Conservation (phyloP, 2,888 invertebrate species). For the Torymus tubicola region DNA sequence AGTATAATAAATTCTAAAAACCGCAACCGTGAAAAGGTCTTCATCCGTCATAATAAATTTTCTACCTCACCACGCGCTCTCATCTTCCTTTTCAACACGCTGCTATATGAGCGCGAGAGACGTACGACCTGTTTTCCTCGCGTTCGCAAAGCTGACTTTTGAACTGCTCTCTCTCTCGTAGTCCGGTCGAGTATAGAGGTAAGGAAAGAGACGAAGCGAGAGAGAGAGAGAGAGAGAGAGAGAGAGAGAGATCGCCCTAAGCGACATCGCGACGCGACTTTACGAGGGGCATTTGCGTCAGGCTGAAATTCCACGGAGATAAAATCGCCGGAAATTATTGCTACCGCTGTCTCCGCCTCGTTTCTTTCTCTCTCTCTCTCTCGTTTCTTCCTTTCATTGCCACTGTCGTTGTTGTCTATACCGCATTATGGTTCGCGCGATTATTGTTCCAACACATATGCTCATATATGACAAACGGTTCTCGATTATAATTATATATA, state of each 20-base stretch:
- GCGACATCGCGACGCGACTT: conserved; percentile 68
- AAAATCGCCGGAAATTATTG: conserved; percentile 70
- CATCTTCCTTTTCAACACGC: conserved; percentile 29
- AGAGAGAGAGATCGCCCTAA: conserved; percentile 57
- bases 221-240: not conserved
- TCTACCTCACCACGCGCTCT: not conserved
- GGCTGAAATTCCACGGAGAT: conserved; percentile 68
- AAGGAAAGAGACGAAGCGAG: not conserved
- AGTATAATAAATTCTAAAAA: no score
- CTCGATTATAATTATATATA: no score
- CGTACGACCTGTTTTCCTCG: conserved; percentile 43
- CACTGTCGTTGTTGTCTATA: not conserved
- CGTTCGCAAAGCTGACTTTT: conserved; percentile 46
- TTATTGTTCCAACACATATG: no score
- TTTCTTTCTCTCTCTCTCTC: conserved; percentile 18
- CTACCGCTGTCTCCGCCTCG: conserved; percentile 61
- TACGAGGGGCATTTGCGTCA: conserved; percentile 69
- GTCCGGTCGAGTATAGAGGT: conserved; percentile 33
- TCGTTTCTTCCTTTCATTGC: not conserved
- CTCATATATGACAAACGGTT: no score
- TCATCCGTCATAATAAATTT: conserved; percentile 38
- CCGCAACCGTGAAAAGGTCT: not conserved
- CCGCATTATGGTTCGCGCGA: no score
- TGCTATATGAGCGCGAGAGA: not conserved
- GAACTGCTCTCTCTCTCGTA: conserved; percentile 52